Base-by-base conservation (phyloP, 2,797 vertebrate genomes). In the Micropoecilia bifurca region DNA sequence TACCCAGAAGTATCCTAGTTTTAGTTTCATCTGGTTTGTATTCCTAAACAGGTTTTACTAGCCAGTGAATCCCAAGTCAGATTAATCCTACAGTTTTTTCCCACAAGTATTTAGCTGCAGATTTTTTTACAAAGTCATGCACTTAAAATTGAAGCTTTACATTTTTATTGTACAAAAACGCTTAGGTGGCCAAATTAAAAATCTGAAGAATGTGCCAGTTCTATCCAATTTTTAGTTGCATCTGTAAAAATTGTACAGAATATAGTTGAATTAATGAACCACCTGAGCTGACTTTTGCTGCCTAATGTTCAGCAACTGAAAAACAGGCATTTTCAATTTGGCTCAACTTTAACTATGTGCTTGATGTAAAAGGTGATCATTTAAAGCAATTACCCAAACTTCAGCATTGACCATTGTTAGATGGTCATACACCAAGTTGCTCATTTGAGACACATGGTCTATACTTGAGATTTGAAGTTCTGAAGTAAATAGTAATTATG, bases 381-480 rank as follows among this genome's bases (percentile, higher is more conserved):
- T 71, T 47, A 22, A 50, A 66, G 5, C 39, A 45, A 68, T 0
- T 18, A 46, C 41, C 41, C 6, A n/a, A 71, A 71, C 41, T 8
- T 28, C 12, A 71, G 68, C 68, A 46, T 43, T 28, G 41, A 25
- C 68, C 25, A 71, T 3, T 25, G 39, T 3, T 66, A 74, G 39
- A 76, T 81, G 16, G 22, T 71, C 71, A 63, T 80, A 68, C 47
- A 28, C 68, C 28, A 80, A 81, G 39, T 84, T 84, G 68, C 75
- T 84, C 68, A 85, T 86, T 86, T 72, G 6, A 14, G 25, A 72
- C 48, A 57, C 53, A 47, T 36, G 59, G 71, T 76, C 10, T 45
- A 61, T 59, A 46, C 79, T 77, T 12, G 39, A 73, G 45, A 30
- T 79, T 57, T 14, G 61, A 72, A 22, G 6, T 75, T 78, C 50